Evolutionary conservation across 2,113 vertebrate genomes (phyloP).

Genomic region (Serinus canaria): DNA sequence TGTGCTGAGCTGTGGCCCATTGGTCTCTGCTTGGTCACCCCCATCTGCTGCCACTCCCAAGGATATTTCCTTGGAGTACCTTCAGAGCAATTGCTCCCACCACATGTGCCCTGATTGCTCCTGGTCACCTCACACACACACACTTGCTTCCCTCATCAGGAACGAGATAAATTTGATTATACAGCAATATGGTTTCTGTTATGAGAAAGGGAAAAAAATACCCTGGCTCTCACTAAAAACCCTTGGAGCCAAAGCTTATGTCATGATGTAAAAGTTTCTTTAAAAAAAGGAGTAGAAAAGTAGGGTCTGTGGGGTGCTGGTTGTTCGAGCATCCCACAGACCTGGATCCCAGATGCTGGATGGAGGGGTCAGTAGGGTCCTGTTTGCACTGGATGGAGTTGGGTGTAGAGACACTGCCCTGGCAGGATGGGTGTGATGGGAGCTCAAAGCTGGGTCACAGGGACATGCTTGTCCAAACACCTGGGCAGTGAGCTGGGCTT

Average conservation of each 20-base stretch:
- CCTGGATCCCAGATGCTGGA: neutral
- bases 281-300: neutral
- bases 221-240: constrained; percentile 2
- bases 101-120: neutral
- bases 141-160: neutral
- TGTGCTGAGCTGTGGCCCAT: neutral
- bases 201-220: neutral
- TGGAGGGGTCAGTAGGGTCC: neutral
- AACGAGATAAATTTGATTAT: constrained; percentile 29
- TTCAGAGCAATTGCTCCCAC: neutral
- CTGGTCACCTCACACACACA: neutral
- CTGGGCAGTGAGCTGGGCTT: neutral
- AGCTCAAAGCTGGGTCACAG: neutral
- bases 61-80: neutral
- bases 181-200: constrained; percentile 32
- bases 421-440: neutral
- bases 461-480: neutral
- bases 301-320: neutral
- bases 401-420: neutral
- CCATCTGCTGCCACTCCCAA: neutral
- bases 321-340: neutral
- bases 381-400: neutral
- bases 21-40: neutral
- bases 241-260: constrained; percentile 1
- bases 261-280: constrained; percentile 5